Evolutionary conservation across 2,113 vertebrate genomes (phyloP).

Genomic region (Tilapia sparmanii): DNA sequence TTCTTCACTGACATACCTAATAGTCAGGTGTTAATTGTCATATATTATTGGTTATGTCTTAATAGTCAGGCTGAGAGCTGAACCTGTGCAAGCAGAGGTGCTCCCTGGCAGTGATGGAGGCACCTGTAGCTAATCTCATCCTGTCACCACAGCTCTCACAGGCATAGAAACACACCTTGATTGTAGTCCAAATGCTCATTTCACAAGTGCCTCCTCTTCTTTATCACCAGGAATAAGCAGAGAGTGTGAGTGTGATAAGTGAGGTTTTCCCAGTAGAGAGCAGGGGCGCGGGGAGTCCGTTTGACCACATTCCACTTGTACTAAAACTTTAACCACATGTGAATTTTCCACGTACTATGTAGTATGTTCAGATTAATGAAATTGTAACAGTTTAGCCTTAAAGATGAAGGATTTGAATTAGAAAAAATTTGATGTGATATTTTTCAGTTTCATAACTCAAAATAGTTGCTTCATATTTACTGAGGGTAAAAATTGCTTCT

Average conservation of each 20-base stretch:
- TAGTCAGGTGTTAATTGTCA: not conserved
- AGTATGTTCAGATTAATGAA: not conserved
- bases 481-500: not conserved
- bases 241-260: not conserved
- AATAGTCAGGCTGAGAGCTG: not conserved
- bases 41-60: not conserved
- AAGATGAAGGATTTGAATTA: not conserved
- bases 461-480: not conserved
- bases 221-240: not conserved
- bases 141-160: not conserved
- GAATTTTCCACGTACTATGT: not conserved
- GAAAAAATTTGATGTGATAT: fast-evolving
- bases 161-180: not conserved
- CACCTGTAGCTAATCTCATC: not conserved
- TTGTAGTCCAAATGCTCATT: constrained; percentile 5
- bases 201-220: constrained; percentile 38
- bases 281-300: not conserved
- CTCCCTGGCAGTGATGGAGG: not conserved
- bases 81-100: not conserved
- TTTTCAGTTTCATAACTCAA: not conserved
- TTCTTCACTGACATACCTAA: not conserved
- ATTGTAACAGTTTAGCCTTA: not conserved
- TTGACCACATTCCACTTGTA: not conserved
- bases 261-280: not conserved
- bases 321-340: not conserved